A percentile compares a stretch with the other conserved stretches of the same genome.
These are phyloP conservation scores for Trissolcus brochymenae DNA, from an alignment of 2,888 invertebrate genomes.

Conservation along the genomic window DNA sequence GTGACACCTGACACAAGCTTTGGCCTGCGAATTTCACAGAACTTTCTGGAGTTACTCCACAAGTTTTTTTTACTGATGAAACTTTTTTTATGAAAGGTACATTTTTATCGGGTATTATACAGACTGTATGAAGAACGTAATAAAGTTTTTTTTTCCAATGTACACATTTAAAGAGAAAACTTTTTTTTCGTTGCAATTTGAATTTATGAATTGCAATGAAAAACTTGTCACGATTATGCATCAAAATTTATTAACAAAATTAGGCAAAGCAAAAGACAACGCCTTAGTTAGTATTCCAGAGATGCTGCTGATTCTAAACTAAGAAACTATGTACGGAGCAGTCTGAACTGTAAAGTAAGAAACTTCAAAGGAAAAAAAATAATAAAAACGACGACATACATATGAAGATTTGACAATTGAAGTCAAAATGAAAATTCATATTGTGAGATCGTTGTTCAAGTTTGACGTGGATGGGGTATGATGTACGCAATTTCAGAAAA, in stretches of 20 bases:
- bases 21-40: no score
- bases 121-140: no score
- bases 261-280: conserved; percentile 1
- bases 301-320: conserved; percentile 5
- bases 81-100: no score
- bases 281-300: conserved; percentile 31
- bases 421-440: conserved; percentile 15
- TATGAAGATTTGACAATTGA: conserved; percentile 24
- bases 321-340: neutral
- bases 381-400: conserved; percentile 18
- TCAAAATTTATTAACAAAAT: conserved; percentile 32
- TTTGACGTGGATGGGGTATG: conserved; percentile 11
- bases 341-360: no score
- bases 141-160: no score
- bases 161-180: no score
- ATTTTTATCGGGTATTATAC: no score
- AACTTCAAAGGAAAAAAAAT: conserved; percentile 4
- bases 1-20: no score
- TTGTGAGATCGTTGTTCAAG: conserved; percentile 12
- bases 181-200: neutral
- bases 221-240: conserved; percentile 26
- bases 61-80: no score
- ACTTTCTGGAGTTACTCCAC: no score
- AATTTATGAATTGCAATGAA: conserved; percentile 22
- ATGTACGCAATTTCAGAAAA: conserved; percentile 12